These are phyloP conservation scores for Bufo gargarizans DNA, from an alignment of 2,113 vertebrate species.

Conservation along the genomic window DNA sequence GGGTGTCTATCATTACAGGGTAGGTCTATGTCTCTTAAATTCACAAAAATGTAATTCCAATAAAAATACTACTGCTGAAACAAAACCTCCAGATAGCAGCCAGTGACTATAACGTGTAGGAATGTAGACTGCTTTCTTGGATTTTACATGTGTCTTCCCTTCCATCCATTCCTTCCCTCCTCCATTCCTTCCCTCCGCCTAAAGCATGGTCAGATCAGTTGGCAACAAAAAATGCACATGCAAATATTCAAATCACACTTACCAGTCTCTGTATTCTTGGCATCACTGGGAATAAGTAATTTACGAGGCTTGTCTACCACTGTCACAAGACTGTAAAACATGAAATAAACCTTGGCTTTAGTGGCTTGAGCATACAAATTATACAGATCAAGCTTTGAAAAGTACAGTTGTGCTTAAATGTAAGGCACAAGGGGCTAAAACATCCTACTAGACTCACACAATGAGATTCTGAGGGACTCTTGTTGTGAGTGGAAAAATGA, in stretches of 20 bases:
- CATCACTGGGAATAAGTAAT: constrained; percentile 33
- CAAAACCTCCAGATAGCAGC: background rate
- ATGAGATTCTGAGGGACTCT: background rate
- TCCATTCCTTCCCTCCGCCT: too few species aligned
- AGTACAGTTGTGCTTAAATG: background rate
- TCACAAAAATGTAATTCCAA: background rate
- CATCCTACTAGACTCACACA: background rate
- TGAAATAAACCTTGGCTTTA: constrained; percentile 1
- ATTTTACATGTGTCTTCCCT: background rate
- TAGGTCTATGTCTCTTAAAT: background rate
- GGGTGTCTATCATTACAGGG: background rate
- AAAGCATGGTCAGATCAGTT: background rate
- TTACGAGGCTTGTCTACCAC: constrained; percentile 33
- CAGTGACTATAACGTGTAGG: background rate
- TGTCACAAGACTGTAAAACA: constrained; percentile 37
- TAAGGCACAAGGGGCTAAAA: background rate
- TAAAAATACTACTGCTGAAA: background rate
- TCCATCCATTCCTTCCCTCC: too few species aligned
- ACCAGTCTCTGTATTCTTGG: constrained; percentile 51
- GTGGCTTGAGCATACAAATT: background rate
- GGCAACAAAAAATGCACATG: background rate
- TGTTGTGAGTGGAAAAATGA: background rate
- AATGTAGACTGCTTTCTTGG: background rate
- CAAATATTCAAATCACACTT: constrained; percentile 6
- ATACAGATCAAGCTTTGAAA: background rate